Conservation (phyloP, 1,140 invertebrate genomes). For the Bombus balteatus region DNA sequence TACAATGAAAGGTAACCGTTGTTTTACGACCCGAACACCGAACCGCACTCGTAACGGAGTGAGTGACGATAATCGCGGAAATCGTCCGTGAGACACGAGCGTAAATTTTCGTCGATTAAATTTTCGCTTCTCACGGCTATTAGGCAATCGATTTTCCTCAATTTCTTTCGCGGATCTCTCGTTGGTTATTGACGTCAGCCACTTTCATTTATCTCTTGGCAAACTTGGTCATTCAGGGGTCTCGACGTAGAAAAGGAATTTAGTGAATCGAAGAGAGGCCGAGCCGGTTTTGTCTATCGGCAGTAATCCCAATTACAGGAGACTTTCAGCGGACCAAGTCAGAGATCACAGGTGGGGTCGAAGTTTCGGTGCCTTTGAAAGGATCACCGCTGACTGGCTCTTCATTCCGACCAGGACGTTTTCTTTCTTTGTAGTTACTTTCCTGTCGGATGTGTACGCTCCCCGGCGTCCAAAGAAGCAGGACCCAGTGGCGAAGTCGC, state of each 20-base stretch:
- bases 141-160: neutral
- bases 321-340: conserved; percentile 50
- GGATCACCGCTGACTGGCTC: conserved; percentile 49
- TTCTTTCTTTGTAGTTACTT: conserved; percentile 65
- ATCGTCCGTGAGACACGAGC: neutral
- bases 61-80: neutral
- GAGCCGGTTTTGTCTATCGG: conserved; percentile 41
- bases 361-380: conserved; percentile 67
- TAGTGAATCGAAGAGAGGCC: conserved; percentile 40
- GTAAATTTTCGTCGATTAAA: conserved; percentile 5
- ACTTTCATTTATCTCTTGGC: neutral
- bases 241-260: conserved; percentile 57
- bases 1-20: conserved; percentile 8
- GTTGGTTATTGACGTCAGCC: neutral
- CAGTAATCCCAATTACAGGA: conserved; percentile 68
- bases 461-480: conserved; percentile 45
- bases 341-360: conserved; percentile 64
- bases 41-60: neutral
- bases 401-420: conserved; percentile 57
- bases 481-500: conserved; percentile 42
- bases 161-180: neutral
- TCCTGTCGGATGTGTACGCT: conserved; percentile 58
- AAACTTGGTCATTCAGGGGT: conserved; percentile 27
- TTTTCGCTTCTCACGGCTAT: neutral
- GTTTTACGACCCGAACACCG: neutral